Base-by-base conservation (phyloP, 2,888 invertebrate species). In the Noctua comes region DNA sequence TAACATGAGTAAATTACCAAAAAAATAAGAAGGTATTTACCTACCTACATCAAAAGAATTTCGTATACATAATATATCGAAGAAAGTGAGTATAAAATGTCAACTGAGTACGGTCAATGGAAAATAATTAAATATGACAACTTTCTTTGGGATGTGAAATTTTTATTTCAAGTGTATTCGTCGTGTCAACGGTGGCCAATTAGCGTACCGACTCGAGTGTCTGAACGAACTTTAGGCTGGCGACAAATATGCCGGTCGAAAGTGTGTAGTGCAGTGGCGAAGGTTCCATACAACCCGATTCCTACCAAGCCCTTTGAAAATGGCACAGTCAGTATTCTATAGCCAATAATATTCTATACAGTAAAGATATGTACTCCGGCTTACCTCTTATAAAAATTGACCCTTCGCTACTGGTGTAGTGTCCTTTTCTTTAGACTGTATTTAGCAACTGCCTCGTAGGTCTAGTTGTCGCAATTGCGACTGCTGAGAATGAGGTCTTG, bases 71-170 rank as follows among this genome's bases (percentile, higher is more conserved):
- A 21, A n/a, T n/a, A 66, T 68, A 84, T 65, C 24, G 16, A 86
- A 80, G 76, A 87, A 86, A 81, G 87, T 76, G 48, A 24, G 18
- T 18, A 59, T 68, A 69, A 86, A 84, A 76, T 76, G 68, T 65
- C 80, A 68, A 75, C 68, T 76, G 40, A n/a, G 36, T 64, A 76
- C 21, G 71, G 43, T 86, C 68, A 77, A 46, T 66, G 66, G 59
- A 73, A 76, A 78, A 76, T 78, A 75, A 79, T 76, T 77, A 51
- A 75, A 77, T 73, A 1, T 54, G 65, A n/a, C 77, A 85, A 83
- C 88, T 88, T 88, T 88, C 86, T 88, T 81, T 6, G 62, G 11
- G n/a, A 70, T 48, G 88, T 78, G 86, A 73, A 80, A 73, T 77
- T 81, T 83, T 76, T 59, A 68, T 64, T 79, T 83, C 43, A 76